Evolutionary conservation across 2,113 vertebrate genomes (phyloP).

Genomic region (Otolemur garnettii): DNA sequence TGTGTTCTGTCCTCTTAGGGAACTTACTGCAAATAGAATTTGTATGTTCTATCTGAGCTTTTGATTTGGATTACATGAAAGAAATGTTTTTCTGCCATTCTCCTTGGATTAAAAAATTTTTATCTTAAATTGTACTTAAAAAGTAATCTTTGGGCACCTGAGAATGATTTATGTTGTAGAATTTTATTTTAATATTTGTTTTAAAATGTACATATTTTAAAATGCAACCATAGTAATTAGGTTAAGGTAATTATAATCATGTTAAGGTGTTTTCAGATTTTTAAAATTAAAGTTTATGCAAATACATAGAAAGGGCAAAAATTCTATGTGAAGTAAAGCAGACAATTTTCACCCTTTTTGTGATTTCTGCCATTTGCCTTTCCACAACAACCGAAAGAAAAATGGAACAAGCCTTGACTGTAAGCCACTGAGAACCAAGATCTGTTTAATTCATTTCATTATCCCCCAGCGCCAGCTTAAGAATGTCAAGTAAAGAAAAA

Average conservation of each 20-base stretch:
- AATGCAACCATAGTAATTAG: conserved; percentile 67
- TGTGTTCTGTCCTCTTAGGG: neutral
- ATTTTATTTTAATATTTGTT: conserved; percentile 74
- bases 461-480: conserved; percentile 24
- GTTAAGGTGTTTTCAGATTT: conserved; percentile 72
- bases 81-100: conserved; percentile 5
- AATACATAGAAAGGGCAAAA: conserved; percentile 60
- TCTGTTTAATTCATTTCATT: conserved; percentile 70
- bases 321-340: conserved; percentile 31
- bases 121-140: conserved; percentile 35
- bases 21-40: conserved; percentile 19
- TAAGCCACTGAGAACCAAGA: conserved; percentile 52
- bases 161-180: conserved; percentile 60
- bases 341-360: neutral
- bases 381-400: conserved; percentile 38
- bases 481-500: conserved; percentile 70
- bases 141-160: neutral
- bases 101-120: conserved; percentile 3
- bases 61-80: neutral
- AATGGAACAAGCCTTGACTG: conserved; percentile 28
- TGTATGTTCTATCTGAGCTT: conserved; percentile 20
- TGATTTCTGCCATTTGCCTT: conserved; percentile 48
- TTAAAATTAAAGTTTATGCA: conserved; percentile 74
- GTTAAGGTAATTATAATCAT: conserved; percentile 73
- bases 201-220: conserved; percentile 73